Percentiles rank a stretch among this genome's conserved stretches.
Evolutionary conservation across 2,113 vertebrate genomes (phyloP).

Genomic region (Bos taurus): ARS-UCD2.0 NC_037331.1:81450501-81451000

Average conservation of each 20-base stretch:
- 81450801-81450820: background rate
- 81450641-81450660: background rate
- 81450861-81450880: background rate
- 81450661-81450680: background rate
- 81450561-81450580: background rate
- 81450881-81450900: background rate
- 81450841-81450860: background rate
- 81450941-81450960: background rate
- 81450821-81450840: background rate
- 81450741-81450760: background rate
- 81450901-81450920: background rate
- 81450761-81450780: background rate
- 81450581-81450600: background rate
- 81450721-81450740: background rate
- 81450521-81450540: background rate
- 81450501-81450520: background rate
- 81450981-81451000: accelerated
- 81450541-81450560: background rate
- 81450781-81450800: background rate
- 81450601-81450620: background rate
- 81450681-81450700: background rate
- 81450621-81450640: background rate
- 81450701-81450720: background rate
- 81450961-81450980: background rate
- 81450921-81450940: background rate